These are phyloP conservation scores for Nymphicus hollandicus DNA, from an alignment of 2,113 vertebrate species.

Conservation along the genomic window DNA sequence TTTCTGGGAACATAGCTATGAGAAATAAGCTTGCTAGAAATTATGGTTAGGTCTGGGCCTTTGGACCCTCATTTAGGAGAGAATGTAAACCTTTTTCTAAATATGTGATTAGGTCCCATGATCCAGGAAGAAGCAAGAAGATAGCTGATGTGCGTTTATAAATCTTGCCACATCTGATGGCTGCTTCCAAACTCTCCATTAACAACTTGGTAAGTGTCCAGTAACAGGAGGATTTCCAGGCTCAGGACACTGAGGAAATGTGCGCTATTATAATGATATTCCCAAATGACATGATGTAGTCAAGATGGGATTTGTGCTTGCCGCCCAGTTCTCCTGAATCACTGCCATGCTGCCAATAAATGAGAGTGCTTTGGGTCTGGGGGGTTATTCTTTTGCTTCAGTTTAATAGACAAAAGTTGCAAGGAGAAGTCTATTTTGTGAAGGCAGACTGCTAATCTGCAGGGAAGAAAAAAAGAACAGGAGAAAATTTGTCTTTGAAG, in stretches of 20 bases:
- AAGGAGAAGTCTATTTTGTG: background rate
- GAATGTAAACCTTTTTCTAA: background rate
- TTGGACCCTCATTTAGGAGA: background rate
- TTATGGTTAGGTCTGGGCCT: background rate
- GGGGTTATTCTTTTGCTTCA: background rate
- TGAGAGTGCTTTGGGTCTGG: background rate
- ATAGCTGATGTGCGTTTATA: background rate
- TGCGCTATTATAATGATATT: background rate
- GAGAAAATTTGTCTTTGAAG: background rate
- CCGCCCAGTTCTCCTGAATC: background rate
- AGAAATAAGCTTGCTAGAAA: background rate
- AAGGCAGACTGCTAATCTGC: background rate
- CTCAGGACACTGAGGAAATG: background rate
- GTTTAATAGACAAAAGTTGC: background rate
- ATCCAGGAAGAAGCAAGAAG: background rate
- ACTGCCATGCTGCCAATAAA: background rate
- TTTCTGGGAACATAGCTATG: background rate
- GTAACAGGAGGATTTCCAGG: background rate
- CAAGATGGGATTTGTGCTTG: background rate
- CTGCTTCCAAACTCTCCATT: slow-evolving; percentile 37
- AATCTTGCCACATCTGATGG: background rate
- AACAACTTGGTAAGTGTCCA: slow-evolving; percentile 27
- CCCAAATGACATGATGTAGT: background rate
- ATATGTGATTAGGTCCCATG: background rate
- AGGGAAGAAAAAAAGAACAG: background rate